Percentiles rank a stretch among this genome's conserved stretches.
Conservation (phyloP, 2,113 vertebrate genomes). For the Apodemus sylvaticus region DNA sequence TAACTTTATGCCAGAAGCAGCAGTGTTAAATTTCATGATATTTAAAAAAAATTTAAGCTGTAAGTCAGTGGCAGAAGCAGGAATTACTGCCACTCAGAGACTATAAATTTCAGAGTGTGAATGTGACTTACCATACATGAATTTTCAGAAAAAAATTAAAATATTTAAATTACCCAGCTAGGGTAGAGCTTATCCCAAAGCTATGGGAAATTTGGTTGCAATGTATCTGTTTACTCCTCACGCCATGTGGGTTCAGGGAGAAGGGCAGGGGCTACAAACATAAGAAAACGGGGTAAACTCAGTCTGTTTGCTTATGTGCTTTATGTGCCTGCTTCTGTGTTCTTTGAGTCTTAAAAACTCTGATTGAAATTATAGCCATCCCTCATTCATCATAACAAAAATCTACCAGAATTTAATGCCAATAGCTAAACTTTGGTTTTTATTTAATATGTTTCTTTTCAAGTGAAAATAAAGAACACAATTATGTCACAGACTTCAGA, state of each 20-base stretch:
- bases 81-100: constrained; percentile 59
- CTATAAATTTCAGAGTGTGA: constrained; percentile 71
- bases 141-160: constrained; percentile 74
- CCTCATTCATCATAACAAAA: background rate
- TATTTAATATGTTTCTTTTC: constrained; percentile 36
- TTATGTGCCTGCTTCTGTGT: background rate
- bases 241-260: background rate
- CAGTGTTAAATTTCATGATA: constrained; percentile 63
- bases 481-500: constrained; percentile 22
- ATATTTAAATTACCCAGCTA: constrained; percentile 59
- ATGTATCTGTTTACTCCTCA: constrained; percentile 37
- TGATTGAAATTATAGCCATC: background rate
- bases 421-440: background rate
- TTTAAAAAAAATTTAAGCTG: constrained; percentile 44
- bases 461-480: background rate
- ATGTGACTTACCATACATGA: constrained; percentile 68
- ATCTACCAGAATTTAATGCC: background rate
- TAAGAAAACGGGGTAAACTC: background rate
- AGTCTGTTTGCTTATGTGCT: background rate
- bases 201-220: constrained; percentile 60
- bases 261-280: background rate
- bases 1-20: constrained; percentile 40
- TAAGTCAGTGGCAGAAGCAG: constrained; percentile 55
- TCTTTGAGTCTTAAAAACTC: background rate
- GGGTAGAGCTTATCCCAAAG: constrained; percentile 36